Conservation (phyloP, 2,113 vertebrate genomes). For the Tyrannus savana region DNA sequence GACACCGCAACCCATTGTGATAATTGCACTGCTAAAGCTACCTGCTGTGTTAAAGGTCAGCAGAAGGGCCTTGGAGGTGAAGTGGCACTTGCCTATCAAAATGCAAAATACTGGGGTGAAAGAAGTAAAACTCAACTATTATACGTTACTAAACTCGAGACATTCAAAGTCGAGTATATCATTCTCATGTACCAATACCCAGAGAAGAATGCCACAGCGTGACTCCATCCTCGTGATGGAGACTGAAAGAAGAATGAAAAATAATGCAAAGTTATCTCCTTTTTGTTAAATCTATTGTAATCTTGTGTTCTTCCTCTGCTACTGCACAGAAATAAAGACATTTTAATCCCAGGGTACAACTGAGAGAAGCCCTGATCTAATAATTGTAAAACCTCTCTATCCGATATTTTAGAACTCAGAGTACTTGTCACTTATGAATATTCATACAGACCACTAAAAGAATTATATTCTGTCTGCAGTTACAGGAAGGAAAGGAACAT, state of each 20-base stretch:
- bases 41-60: slow-evolving; percentile 59
- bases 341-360: slow-evolving; percentile 60
- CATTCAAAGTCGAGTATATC: slow-evolving; percentile 74
- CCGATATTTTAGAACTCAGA: slow-evolving; percentile 37
- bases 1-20: slow-evolving; percentile 39
- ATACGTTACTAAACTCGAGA: slow-evolving; percentile 67
- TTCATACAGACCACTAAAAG: slow-evolving; percentile 54
- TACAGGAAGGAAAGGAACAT: neutral
- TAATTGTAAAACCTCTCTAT: slow-evolving; percentile 61
- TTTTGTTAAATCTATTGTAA: slow-evolving; percentile 73
- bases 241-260: slow-evolving; percentile 75
- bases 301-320: slow-evolving; percentile 68
- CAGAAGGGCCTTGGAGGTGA: slow-evolving; percentile 56
- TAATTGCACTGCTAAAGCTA: slow-evolving; percentile 46
- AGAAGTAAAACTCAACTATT: slow-evolving; percentile 74
- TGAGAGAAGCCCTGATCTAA: slow-evolving; percentile 64
- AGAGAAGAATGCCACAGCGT: slow-evolving; percentile 77
- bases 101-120: slow-evolving; percentile 72
- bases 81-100: slow-evolving; percentile 70
- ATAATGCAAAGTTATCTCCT: slow-evolving; percentile 79
- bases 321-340: slow-evolving; percentile 62
- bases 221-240: slow-evolving; percentile 69
- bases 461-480: slow-evolving; percentile 17
- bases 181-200: slow-evolving; percentile 76
- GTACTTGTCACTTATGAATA: slow-evolving; percentile 50